Percentiles rank a stretch among this genome's conserved stretches.
Evolutionary conservation across 2,888 invertebrate genomes (phyloP).

Genomic region (Altica lythri): DNA sequence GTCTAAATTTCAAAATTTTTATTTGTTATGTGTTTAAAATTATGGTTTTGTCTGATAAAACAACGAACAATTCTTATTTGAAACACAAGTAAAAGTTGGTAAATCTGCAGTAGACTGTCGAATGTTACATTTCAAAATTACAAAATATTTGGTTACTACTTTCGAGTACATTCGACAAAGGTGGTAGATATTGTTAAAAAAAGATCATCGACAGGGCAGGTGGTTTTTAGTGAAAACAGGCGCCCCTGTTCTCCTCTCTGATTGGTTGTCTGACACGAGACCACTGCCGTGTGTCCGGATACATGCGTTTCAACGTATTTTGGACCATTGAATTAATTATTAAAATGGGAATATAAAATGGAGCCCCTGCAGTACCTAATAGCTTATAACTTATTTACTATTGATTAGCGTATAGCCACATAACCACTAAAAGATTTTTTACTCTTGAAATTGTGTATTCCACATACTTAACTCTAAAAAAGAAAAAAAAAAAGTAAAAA

Average conservation of each 20-base stretch:
- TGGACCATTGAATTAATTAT: constrained; percentile 37
- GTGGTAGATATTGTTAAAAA: constrained; percentile 39
- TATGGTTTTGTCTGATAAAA: too few relatives aligned
- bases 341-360: constrained; percentile 26
- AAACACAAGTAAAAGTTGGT: too few relatives aligned
- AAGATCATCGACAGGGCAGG: constrained; percentile 50
- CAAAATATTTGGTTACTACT: constrained; percentile 23
- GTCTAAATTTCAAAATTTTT: too few relatives aligned
- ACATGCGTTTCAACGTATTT: constrained; percentile 35
- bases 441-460: too few relatives aligned
- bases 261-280: constrained; percentile 54
- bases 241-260: constrained; percentile 46
- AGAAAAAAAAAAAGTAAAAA: too few relatives aligned
- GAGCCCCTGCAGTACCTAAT: constrained; percentile 20
- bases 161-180: constrained; percentile 20
- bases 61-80: too few relatives aligned
- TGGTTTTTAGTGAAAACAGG: constrained; percentile 52
- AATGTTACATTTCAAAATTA: constrained; percentile 1
- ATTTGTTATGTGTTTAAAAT: too few relatives aligned
- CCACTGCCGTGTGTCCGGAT: constrained; percentile 41
- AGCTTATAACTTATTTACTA: constrained; percentile 8
- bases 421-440: too few relatives aligned
- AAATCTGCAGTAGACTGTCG: too few relatives aligned
- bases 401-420: too few relatives aligned
- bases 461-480: too few relatives aligned